Evolutionary conservation across 2,113 vertebrate genomes (phyloP).

Genomic region (Microtus pennsylvanicus): DNA sequence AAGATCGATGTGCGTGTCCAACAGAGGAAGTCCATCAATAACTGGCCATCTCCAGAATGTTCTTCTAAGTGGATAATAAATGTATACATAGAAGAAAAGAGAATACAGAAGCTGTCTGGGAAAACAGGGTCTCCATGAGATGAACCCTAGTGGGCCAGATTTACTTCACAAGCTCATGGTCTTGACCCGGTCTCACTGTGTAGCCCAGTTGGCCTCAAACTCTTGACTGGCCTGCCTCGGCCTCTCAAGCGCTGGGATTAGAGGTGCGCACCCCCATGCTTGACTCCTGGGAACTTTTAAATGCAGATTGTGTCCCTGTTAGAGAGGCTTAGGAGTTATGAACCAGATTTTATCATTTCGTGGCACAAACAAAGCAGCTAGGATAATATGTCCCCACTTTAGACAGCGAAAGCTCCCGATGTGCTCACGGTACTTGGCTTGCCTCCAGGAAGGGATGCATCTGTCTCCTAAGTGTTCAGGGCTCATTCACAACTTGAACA

Average conservation of each 20-base stretch:
- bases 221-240: not conserved
- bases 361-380: not conserved
- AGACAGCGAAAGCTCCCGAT: not conserved
- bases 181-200: not conserved
- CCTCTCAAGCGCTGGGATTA: not conserved
- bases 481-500: not conserved
- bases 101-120: not conserved
- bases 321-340: not conserved
- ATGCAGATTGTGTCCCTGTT: not conserved
- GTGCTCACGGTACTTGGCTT: not conserved
- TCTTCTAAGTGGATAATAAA: not conserved
- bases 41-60: not conserved
- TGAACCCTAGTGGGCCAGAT: not conserved
- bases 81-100: not conserved
- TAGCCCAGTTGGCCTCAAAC: not conserved
- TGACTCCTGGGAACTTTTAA: not conserved
- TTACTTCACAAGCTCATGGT: not conserved
- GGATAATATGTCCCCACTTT: not conserved
- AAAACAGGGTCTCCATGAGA: not conserved
- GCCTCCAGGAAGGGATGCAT: not conserved
- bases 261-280: not conserved
- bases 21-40: not conserved
- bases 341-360: not conserved
- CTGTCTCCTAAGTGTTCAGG: not conserved
- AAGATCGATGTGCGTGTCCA: not conserved